Base-by-base conservation (phyloP, 2,888 invertebrate genomes). In the Trypoxylon attenuatum region DNA sequence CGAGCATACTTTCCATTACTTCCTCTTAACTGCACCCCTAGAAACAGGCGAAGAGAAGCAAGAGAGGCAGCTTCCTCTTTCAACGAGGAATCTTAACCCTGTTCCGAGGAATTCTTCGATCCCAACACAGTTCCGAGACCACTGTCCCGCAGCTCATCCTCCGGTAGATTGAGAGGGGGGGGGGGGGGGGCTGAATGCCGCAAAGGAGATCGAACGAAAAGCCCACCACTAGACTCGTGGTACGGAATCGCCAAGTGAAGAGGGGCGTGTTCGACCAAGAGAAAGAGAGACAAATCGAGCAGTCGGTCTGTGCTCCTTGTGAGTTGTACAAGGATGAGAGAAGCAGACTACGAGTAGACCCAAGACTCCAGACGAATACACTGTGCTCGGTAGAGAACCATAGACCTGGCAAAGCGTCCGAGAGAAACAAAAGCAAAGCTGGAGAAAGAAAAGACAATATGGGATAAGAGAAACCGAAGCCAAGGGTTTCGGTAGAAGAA, bases 231-330 rank as follows among this genome's bases (percentile, higher is more conserved):
- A 13, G 46, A n/a, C 33, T 38, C 42, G n/a, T n/a, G n/a, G n/a
- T n/a, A n/a, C n/a, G n/a, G 33, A 33, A 33, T 33, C 33, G 13
- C n/a, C 13, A 21, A 4, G 33, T 33, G 51, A 58, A 33, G 33
- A 10, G 33, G 33, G 33, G 33, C 13, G 33, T 10, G 10, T 27
- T 27, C 27, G 5, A 27, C 27, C 10, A 10, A 29, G 38, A 27
- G 55, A 56, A 59, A 50, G 47, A 27, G 64, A 61, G 52, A 53
- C 55, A 55, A 56, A 60, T 68, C 66, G 68, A 68, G 52, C 53
- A 45, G 60, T 46, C 22, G 42, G 55, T 56, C 38, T 43, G 58
- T 50, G 73, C 64, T 68, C 39, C 60, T 52, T 49, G 66, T 62
- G 64, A n/a, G n/a, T n/a, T n/a, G n/a, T n/a, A n/a, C n/a, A n/a